Evolutionary conservation across 2,113 vertebrate species (phyloP).

Genomic region (Collichthys lucidus): DNA sequence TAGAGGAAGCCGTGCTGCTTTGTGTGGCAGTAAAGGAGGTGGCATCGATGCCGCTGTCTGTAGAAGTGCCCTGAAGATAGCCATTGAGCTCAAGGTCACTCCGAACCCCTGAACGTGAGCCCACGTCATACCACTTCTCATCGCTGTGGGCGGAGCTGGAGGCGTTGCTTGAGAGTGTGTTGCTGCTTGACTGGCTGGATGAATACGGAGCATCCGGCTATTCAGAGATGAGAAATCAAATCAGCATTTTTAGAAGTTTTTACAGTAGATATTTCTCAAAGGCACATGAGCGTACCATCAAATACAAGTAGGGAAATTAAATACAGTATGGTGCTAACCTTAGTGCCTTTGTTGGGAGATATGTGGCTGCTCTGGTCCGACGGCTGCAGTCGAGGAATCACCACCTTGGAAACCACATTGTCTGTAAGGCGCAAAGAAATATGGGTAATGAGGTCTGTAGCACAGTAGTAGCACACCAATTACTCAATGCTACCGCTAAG

Average conservation of each 20-base stretch:
- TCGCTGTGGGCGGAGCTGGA: conserved; percentile 95
- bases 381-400: conserved; percentile 88
- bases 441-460: neutral
- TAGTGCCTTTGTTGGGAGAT: conserved; percentile 92
- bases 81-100: conserved; percentile 89
- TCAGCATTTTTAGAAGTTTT: neutral
- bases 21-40: conserved; percentile 92
- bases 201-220: conserved; percentile 93
- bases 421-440: conserved; percentile 50
- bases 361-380: conserved; percentile 89
- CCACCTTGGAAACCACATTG: conserved; percentile 87
- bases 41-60: conserved; percentile 95
- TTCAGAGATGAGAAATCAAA: conserved; percentile 12
- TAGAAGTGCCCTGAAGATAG: conserved; percentile 92
- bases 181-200: conserved; percentile 97
- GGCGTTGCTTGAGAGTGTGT: conserved; percentile 95
- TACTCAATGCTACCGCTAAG: neutral
- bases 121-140: conserved; percentile 94
- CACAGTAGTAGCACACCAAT: neutral
- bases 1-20: conserved; percentile 85
- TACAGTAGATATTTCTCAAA: neutral
- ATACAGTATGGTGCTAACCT: conserved; percentile 81
- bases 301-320: neutral
- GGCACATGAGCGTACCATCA: neutral
- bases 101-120: conserved; percentile 87